Percentiles rank a stretch among this genome's conserved stretches.
These are phyloP conservation scores for Atrina japonica DNA, from an alignment of 2,888 invertebrate species.

Conservation along the genomic window DNA sequence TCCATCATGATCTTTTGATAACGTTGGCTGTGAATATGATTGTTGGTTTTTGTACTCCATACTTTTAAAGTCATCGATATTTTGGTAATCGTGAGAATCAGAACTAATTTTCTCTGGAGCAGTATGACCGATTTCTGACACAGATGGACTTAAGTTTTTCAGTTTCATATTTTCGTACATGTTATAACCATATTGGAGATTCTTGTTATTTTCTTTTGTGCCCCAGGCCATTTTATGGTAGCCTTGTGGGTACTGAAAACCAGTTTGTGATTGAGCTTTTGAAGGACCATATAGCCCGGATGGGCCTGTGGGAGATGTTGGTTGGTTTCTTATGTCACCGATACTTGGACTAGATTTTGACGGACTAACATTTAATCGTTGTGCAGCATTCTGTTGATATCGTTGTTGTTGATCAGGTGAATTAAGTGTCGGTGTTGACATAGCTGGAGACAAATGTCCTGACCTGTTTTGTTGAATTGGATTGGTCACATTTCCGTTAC, in stretches of 20 bases:
- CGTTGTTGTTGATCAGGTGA: constrained; percentile 44
- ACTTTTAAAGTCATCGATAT: constrained; percentile 29
- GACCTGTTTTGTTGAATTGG: constrained; percentile 30
- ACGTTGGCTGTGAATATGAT: constrained; percentile 48
- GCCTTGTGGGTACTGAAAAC: constrained; percentile 15
- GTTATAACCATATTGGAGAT: background rate
- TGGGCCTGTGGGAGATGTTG: constrained; percentile 11
- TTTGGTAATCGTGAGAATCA: constrained; percentile 42
- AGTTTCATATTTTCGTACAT: background rate
- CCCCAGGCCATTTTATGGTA: constrained; percentile 16
- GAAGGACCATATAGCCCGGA: constrained; percentile 7
- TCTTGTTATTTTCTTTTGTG: constrained; percentile 6
- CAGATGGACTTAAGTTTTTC: background rate
- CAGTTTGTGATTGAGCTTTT: constrained; percentile 35
- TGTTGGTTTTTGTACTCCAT: constrained; percentile 36
- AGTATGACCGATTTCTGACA: background rate
- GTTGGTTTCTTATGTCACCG: constrained; percentile 48
- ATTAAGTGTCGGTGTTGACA: constrained; percentile 66
- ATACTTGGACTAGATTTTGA: constrained; percentile 56
- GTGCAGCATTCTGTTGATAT: constrained; percentile 34
- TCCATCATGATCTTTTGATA: constrained; percentile 57
- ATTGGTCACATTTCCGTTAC: constrained; percentile 14
- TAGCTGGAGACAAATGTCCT: constrained; percentile 61
- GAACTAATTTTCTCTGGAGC: background rate
- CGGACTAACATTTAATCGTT: constrained; percentile 47